Evolutionary conservation across 2,888 invertebrate species (phyloP), one percentile per base, ranked within the genome.

Genomic region (Cancer borealis): DNA sequence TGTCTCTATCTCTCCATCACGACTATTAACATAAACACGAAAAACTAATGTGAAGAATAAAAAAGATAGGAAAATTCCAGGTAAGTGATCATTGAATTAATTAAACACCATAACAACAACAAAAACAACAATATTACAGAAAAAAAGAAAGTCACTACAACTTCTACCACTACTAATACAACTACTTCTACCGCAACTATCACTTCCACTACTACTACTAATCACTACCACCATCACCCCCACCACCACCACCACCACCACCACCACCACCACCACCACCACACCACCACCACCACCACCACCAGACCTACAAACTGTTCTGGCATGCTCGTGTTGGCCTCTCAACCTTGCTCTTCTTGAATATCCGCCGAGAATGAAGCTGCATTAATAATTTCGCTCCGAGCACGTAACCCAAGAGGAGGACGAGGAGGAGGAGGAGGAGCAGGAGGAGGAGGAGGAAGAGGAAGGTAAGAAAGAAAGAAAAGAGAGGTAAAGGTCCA

Each of bases 311-410:
- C 73, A 26, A 73, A 73, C 73, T 26, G 8, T 73, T 73, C 73
- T 10, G 73, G 8, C 73, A 8, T n/a, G 73, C 17, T 0, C 21
- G 60, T 21, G 60, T 60, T 60, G 21, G 60, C 60, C 73, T 26
- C 26, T 73, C 73, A 73, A 73, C 73, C 73, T 73, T 47, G 47
- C 92, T 49, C 87, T 92, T 47, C 92, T 92, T 88, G 92, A 92
- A 84, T 92, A 92, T 92, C 88, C 30, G 54, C 26, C 30, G 54
- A 92, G 92, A 92, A 92, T 92, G 92, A 88, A 60, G 60, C 30
- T 84, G 79, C 92, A 92, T 92, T 84, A 92, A 92, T 92, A 92
- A 92, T 92, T 92, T 88, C 49, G 92, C 88, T 87, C 87, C 87
- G 88, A 88, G 92, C 88, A 92, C 73, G 92, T 92, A 92, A 92